These are phyloP conservation scores for Microctonus brassicae DNA, from an alignment of 2,888 invertebrate genomes.

Conservation along the genomic window DNA sequence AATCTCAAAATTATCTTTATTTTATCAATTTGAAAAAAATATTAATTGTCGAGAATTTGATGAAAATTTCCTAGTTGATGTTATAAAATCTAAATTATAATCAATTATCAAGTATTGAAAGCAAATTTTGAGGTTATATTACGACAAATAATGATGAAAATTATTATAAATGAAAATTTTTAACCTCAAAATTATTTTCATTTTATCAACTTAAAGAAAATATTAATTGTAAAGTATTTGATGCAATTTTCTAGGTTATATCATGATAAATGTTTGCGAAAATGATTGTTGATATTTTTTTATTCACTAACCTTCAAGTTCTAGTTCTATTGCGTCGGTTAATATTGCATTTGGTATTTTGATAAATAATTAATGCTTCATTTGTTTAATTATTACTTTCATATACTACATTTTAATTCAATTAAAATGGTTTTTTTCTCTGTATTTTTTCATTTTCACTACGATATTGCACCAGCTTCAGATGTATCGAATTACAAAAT, in stretches of 20 bases:
- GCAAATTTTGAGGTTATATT: too few species aligned
- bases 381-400: constrained; percentile 16
- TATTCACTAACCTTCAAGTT: constrained; percentile 50
- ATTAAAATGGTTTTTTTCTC: neutral
- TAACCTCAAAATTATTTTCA: too few species aligned
- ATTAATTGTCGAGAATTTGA: too few species aligned
- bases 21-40: too few species aligned
- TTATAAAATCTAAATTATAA: too few species aligned
- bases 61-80: too few species aligned
- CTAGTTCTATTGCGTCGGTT: constrained; percentile 55
- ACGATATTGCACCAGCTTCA: constrained; percentile 43
- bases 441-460: neutral
- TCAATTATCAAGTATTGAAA: too few species aligned
- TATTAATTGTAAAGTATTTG: neutral
- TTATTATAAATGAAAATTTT: too few species aligned
- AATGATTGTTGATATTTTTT: constrained; percentile 12
- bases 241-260: constrained; percentile 31
- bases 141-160: too few species aligned
- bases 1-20: too few species aligned
- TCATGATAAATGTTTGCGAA: neutral
- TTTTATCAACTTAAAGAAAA: neutral
- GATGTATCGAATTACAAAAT: constrained; percentile 35
- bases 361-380: constrained; percentile 2
- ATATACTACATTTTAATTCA: constrained; percentile 37
- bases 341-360: constrained; percentile 61